A percentile compares a stretch with the other conserved stretches of the same genome.
These are phyloP conservation scores for Chionodraco myersi DNA, from an alignment of 2,113 vertebrate genomes.

Conservation along the genomic window DNA sequence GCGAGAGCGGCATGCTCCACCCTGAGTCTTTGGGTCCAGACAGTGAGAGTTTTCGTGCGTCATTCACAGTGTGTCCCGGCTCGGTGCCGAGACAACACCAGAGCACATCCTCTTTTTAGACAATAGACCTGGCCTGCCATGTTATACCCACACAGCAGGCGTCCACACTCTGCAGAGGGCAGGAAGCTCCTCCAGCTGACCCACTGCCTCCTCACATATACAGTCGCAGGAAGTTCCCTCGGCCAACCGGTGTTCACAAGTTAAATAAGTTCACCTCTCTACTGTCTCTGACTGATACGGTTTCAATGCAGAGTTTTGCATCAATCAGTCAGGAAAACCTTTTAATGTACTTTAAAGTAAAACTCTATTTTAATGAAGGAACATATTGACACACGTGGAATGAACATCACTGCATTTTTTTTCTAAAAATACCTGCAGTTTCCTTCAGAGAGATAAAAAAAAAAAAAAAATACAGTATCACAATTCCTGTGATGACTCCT, in stretches of 20 bases:
- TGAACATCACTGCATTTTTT: not conserved
- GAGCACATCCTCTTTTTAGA: constrained; percentile 89
- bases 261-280: constrained; percentile 54
- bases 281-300: constrained; percentile 19
- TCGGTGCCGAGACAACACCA: constrained; percentile 83
- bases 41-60: constrained; percentile 89
- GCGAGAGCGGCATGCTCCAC: constrained; percentile 83
- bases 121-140: constrained; percentile 87
- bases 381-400: constrained; percentile 32
- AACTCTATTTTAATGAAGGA: constrained; percentile 18
- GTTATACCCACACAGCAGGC: constrained; percentile 82
- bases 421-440: constrained; percentile 44
- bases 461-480: not conserved
- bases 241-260: constrained; percentile 56
- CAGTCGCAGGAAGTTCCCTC: constrained; percentile 78
- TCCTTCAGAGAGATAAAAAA: constrained; percentile 13
- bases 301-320: constrained; percentile 31
- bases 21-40: constrained; percentile 83
- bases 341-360: constrained; percentile 5
- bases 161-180: constrained; percentile 67
- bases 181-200: constrained; percentile 82
- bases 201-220: constrained; percentile 76
- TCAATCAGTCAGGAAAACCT: constrained; percentile 25
- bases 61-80: constrained; percentile 86
- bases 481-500: constrained; percentile 29